Base-by-base conservation (phyloP, 2,888 invertebrate genomes). In the Anaspis maculata region DNA sequence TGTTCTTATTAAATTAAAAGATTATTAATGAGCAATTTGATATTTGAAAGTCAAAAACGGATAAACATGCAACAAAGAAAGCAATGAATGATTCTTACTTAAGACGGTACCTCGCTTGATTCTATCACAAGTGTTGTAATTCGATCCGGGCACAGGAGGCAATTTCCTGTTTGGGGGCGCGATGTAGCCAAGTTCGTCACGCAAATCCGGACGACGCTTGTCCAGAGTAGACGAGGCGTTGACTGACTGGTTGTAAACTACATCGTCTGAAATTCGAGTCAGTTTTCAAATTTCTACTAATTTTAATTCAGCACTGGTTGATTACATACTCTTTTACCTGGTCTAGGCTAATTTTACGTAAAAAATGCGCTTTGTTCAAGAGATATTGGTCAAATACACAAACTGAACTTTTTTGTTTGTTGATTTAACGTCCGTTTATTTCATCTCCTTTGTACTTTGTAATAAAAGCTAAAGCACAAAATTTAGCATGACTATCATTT, bases 51-150 rank as follows among this genome's bases (percentile, higher is more conserved):
- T n/a, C n/a, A n/a, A n/a, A n/a, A n/a, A n/a, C n/a, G n/a, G n/a
- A n/a, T n/a, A n/a, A n/a, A 42, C 50, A 50, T 50, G 50, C 51
- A 10, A 24, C 9, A 19, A 19, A 19, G 6, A 7, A 9, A 19
- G 9, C n/a, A 19, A 7, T 19, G 34, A n/a, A n/a, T 37, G 48
- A 45, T 53, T 77, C 86, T 86, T 77, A 87, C 86, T 86, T 77
- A 86, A 84, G 54, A 83, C 84, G 68, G 83, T 88, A 80, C 89
- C 89, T 71, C 90, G 78, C 75, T 90, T 90, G 72, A 90, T 88
- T 58, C 90, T 76, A 69, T 91, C 90, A 68, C 90, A 90, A 15
- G 90, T 91, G 66, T 89, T 90, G 72, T 90, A 90, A 69, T 90
- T 90, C 33, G 88, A 88, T 49, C 90, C 90, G 32, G 90, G 90